Evolutionary conservation across 2,113 vertebrate genomes (phyloP), one percentile per base, ranked within the genome.

Genomic region (Eulemur macaco): DNA sequence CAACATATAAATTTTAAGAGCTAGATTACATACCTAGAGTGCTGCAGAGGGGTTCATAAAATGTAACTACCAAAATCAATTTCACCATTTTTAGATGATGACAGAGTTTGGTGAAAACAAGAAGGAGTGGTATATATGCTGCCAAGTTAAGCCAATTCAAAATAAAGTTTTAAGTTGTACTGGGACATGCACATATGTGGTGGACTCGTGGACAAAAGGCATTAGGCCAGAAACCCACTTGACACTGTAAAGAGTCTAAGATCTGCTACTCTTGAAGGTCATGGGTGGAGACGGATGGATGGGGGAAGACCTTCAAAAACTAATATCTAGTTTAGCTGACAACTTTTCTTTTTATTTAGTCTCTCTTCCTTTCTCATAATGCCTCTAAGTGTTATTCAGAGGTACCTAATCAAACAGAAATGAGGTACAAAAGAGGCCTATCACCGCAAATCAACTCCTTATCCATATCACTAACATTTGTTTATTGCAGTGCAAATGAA

Each of bases 361-460:
- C 18, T 56, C 52, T 89, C 63, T 45, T n/a, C 6, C 21, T 47
- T 54, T 89, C 27, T 77, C 50, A 64, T 90, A 64, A 69, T 47
- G 29, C 21, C 47, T 73, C 60, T 83, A 92, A 87, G 42, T 73
- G 12, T 58, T 80, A 39, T 47, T 42, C 5, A 90, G 31, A 90
- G 23, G 20, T 47, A 87, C 86, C 15, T 86, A 94, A 58, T 78
- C 27, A 60, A 96, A 94, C 10, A 93, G 29, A 95, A 86, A 85
- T 37, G 34, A 92, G 25, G 45, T 77, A 81, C 31, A 47, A 86
- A 95, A 87, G 2, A 86, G 42, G 76, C 27, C 37, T 88, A 94
- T 78, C 18, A 54, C 6, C 80, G 39, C 14, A 91, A 95, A 80
- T 89, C n/a, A 82, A 80, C 34, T 82, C 42, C n/a, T 42, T 4